Evolutionary conservation across 2,113 vertebrate genomes (phyloP).

Genomic region (Ammodytes marinus): DNA sequence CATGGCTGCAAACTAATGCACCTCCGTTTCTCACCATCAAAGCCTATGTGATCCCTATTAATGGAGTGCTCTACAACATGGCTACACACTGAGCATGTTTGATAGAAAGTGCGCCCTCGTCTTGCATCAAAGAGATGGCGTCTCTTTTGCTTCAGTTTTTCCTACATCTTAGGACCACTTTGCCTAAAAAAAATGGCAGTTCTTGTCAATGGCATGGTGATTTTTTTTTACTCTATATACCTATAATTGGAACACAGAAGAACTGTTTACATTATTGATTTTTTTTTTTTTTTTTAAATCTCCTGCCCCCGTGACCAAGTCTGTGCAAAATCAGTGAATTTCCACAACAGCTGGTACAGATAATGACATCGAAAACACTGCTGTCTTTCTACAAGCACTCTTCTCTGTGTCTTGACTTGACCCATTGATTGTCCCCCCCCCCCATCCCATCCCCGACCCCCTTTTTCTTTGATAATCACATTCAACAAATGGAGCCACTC

Average conservation of each 20-base stretch:
- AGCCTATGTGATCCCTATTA: slow-evolving; percentile 16
- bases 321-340: neutral
- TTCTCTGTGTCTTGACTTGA: neutral
- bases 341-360: slow-evolving; percentile 30
- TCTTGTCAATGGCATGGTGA: neutral
- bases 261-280: slow-evolving; percentile 28
- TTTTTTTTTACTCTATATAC: neutral
- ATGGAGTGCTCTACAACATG: slow-evolving; percentile 8
- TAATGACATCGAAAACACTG: neutral
- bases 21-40: slow-evolving; percentile 36
- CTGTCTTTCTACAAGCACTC: neutral
- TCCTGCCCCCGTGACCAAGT: slow-evolving; percentile 8
- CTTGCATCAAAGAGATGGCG: neutral
- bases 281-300: neutral
- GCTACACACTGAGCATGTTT: neutral
- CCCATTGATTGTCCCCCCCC: slow-evolving; percentile 47
- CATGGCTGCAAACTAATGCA: slow-evolving; percentile 11
- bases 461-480: slow-evolving; percentile 47
- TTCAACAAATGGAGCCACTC: slow-evolving; percentile 41
- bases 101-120: neutral
- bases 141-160: neutral
- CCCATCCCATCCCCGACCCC: too few relatives aligned
- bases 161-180: neutral
- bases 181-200: neutral
- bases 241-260: slow-evolving; percentile 8